Evolutionary conservation across 2,113 vertebrate species (phyloP).

Genomic region (Rhea pennata): DNA sequence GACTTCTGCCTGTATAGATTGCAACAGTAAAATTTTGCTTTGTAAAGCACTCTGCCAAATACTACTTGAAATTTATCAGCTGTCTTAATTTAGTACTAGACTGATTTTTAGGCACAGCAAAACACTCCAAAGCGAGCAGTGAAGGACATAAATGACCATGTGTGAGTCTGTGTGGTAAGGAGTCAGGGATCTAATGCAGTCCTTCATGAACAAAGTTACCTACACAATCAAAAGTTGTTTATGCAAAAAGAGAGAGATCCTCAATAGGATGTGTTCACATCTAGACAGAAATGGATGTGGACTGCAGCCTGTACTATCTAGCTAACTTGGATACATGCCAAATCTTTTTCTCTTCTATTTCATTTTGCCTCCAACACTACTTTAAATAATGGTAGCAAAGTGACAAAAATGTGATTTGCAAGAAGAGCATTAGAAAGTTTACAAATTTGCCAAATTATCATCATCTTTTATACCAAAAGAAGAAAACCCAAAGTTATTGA

Average conservation of each 20-base stretch:
- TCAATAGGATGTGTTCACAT: background rate
- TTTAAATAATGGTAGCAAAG: background rate
- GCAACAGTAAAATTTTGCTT: background rate
- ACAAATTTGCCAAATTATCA: background rate
- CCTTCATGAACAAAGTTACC: background rate
- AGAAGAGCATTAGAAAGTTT: background rate
- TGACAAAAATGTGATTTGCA: background rate
- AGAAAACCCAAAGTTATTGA: background rate
- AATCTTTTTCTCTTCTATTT: background rate
- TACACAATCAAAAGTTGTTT: background rate
- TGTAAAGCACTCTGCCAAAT: background rate
- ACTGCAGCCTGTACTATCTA: no score
- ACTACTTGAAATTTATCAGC: background rate
- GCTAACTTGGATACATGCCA: background rate
- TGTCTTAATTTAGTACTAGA: background rate
- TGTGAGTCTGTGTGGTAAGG: background rate
- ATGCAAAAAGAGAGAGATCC: background rate
- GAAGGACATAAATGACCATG: background rate
- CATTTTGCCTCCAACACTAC: background rate
- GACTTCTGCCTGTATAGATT: background rate
- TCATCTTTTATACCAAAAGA: background rate
- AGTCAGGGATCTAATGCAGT: background rate
- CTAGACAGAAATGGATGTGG: background rate
- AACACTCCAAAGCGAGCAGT: background rate
- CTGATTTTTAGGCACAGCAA: background rate